Evolutionary conservation across 2,113 vertebrate genomes (phyloP), one percentile per base, ranked within the genome.

Genomic region (Chaetodon trifascialis): DNA sequence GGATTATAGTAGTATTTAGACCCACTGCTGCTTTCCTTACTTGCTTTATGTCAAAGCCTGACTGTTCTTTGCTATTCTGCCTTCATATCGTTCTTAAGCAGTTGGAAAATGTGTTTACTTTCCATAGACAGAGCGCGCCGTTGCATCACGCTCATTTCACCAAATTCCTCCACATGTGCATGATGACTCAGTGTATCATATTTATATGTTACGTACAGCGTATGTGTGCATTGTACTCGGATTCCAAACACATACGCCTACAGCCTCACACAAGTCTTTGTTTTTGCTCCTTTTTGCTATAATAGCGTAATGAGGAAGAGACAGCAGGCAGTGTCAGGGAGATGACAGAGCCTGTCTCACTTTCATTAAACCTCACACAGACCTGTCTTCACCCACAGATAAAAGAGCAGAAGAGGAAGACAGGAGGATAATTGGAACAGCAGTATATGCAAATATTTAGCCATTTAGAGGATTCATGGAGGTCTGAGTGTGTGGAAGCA

Each of bases 401-500:
- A 64, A 85, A 87, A 83, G 69, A 73, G 72, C 68, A 56, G 44
- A 8, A n/a, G 68, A 60, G 42, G 76, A 58, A 64, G 85, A 85
- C 54, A 6, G 74, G 63, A 62, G 66, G 74, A 67, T 74, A 82
- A 84, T 76, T 88, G 75, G 77, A 77, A 56, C 55, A 71, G 88
- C 70, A 73, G 40, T 16, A 49, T 59, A 84, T 83, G 76, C 76
- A 83, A 79, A 89, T 82, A 73, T 77, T 70, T 38, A 42, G 66
- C 59, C 73, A 63, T 85, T 79, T 79, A 51, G 54, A 80, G 71
- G 59, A 59, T 49, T 80, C 52, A 7, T 34, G 47, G 56, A 38
- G 59, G 19, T 47, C 1, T 66, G 14, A 75, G 56, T 52, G 34
- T 44, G 59, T 56, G 30, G 71, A 21, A 15, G 65, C 19, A 25